phyloP scores from a whole-genome alignment of 1,140 invertebrate species.

The Pemphigus obesinymphae region DNA sequence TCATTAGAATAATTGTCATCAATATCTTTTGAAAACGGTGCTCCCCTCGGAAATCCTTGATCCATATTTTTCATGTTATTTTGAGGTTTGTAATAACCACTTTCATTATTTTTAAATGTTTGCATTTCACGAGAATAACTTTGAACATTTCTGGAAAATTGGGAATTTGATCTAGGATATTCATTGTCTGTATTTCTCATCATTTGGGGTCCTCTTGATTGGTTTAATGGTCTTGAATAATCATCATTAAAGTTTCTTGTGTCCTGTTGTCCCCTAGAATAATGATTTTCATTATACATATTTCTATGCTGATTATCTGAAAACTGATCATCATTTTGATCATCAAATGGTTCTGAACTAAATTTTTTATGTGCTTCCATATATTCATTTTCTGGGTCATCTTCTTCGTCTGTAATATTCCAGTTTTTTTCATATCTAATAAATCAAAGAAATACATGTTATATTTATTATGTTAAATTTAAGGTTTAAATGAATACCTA shows the following conservation, averaged over 20 bases:
- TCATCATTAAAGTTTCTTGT: background rate
- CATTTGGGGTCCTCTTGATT: background rate
- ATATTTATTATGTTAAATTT: background rate
- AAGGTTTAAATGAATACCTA: background rate
- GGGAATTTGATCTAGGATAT: background rate
- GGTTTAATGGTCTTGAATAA: background rate
- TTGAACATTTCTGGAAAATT: background rate
- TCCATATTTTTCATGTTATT: background rate
- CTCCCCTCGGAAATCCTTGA: background rate
- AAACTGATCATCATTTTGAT: background rate
- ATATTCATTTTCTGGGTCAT: constrained; percentile 34
- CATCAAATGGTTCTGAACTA: constrained; percentile 22
- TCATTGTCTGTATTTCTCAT: background rate
- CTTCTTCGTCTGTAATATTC: constrained; percentile 24
- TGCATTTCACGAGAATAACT: background rate
- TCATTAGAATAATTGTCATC: background rate
- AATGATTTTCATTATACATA: constrained; percentile 11
- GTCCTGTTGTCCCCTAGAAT: background rate
- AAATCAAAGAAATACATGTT: background rate
- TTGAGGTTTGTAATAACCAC: constrained; percentile 7
- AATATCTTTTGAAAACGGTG: background rate
- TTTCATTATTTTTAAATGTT: background rate
- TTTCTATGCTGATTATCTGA: background rate
- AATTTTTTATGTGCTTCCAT: constrained; percentile 36
- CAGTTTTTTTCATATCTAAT: constrained; percentile 21